A percentile compares a stretch with the other conserved stretches of the same genome.
These are phyloP conservation scores for Osmerus eperlanus DNA, from an alignment of 2,113 vertebrate genomes.

Conservation along the genomic window DNA sequence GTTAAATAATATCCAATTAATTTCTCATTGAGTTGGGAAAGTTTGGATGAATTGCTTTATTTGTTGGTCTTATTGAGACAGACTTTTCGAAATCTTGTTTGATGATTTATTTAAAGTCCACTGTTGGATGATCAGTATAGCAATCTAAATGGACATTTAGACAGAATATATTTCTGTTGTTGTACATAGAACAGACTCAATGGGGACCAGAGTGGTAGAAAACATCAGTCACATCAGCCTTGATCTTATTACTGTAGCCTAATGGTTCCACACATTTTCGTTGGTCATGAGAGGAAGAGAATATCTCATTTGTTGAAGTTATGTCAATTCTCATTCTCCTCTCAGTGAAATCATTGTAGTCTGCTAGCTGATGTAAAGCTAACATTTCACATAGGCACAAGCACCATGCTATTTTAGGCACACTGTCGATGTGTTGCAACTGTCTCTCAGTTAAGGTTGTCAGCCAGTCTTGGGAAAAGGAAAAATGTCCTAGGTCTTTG, in stretches of 20 bases:
- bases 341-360: constrained; percentile 31
- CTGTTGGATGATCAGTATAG: constrained; percentile 33
- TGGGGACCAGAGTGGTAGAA: constrained; percentile 62
- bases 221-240: constrained; percentile 61
- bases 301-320: constrained; percentile 53
- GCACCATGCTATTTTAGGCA: constrained; percentile 1
- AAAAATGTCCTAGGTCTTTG: constrained; percentile 5
- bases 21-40: too few species aligned
- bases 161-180: constrained; percentile 55
- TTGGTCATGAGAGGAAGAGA: constrained; percentile 53
- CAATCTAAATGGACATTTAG: constrained; percentile 46
- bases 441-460: constrained; percentile 26
- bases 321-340: constrained; percentile 45
- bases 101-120: too few species aligned
- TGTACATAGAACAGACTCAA: constrained; percentile 56
- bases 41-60: too few species aligned
- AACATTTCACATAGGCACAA: constrained; percentile 50
- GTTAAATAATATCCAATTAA: too few species aligned
- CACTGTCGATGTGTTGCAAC: constrained; percentile 21
- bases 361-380: constrained; percentile 42
- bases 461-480: constrained; percentile 13
- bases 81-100: too few species aligned
- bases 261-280: constrained; percentile 60
- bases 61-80: too few species aligned
- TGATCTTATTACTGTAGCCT: constrained; percentile 68